phyloP scores from a whole-genome alignment of 1,140 invertebrate genomes.

The Zaprionus camerounensis region DNA sequence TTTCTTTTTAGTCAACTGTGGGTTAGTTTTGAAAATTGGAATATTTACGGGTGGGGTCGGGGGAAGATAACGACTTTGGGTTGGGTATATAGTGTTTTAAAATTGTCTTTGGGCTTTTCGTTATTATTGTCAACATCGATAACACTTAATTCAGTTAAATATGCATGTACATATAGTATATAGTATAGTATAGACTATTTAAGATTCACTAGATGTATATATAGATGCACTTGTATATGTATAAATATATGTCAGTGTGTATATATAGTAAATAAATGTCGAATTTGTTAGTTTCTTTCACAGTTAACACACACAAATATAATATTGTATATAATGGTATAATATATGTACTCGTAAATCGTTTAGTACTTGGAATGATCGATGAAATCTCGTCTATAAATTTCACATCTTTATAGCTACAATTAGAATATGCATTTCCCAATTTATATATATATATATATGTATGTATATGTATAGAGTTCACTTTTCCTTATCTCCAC shows the following conservation, averaged over 20 bases:
- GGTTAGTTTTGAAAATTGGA: slow-evolving; percentile 26
- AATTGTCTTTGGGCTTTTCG: slow-evolving; percentile 27
- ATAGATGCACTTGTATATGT: slow-evolving; percentile 59
- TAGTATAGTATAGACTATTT: slow-evolving; percentile 20
- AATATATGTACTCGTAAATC: slow-evolving; percentile 28
- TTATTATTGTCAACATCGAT: slow-evolving; percentile 79
- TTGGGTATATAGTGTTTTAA: slow-evolving; percentile 51
- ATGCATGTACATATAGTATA: slow-evolving; percentile 12
- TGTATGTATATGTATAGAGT: slow-evolving; percentile 32
- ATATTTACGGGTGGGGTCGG: background rate
- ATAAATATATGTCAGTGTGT: slow-evolving; percentile 60
- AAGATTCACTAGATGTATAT: slow-evolving; percentile 43
- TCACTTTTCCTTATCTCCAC: slow-evolving; percentile 2
- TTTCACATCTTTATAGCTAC: slow-evolving; percentile 12
- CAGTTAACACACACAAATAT: slow-evolving; percentile 56
- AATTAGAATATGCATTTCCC: slow-evolving; percentile 22
- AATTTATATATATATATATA: slow-evolving; percentile 34
- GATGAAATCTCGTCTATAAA: slow-evolving; percentile 14
- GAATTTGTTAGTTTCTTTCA: slow-evolving; percentile 36
- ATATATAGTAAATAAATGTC: slow-evolving; percentile 62
- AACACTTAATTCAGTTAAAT: slow-evolving; percentile 65
- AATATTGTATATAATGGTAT: slow-evolving; percentile 38
- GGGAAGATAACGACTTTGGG: slow-evolving; percentile 19
- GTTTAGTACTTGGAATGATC: slow-evolving; percentile 13
- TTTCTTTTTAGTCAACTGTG: slow-evolving; percentile 38